Percentiles rank a stretch among this genome's conserved stretches.
Evolutionary conservation across 1,140 invertebrate species (phyloP).

Genomic region (Batillaria attramentaria): DNA sequence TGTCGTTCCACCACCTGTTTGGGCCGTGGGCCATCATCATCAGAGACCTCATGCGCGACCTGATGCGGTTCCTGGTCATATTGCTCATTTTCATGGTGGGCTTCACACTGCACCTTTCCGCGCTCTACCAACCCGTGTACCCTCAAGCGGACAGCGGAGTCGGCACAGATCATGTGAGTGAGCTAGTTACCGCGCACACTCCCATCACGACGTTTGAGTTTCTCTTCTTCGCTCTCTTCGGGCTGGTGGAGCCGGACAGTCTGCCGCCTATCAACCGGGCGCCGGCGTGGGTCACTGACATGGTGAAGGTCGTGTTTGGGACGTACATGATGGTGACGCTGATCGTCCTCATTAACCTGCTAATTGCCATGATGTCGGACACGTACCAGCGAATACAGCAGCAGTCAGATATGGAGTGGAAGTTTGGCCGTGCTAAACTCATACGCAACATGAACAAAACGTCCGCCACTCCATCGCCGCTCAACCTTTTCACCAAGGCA

Average conservation of each 20-base stretch:
- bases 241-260: conserved; percentile 88
- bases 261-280: conserved; percentile 75
- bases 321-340: conserved; percentile 98
- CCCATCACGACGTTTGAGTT: conserved; percentile 91
- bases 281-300: conserved; percentile 74
- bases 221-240: conserved; percentile 98
- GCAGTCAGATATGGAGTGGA: conserved; percentile 99
- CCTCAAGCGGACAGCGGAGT: conserved; percentile 37
- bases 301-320: conserved; percentile 85
- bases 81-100: conserved; percentile 98
- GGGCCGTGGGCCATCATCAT: conserved; percentile 93
- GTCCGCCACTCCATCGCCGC: conserved; percentile 95
- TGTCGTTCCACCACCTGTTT: conserved; percentile 98
- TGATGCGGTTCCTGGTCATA: conserved; percentile 96
- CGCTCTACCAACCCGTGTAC: conserved; percentile 91
- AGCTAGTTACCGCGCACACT: conserved; percentile 27
- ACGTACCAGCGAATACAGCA: conserved; percentile 98
- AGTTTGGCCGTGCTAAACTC: conserved; percentile 98
- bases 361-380: conserved; percentile 99
- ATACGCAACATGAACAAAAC: conserved; percentile 99
- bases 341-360: conserved; percentile 97
- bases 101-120: conserved; percentile 97
- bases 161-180: background rate
- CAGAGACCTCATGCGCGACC: conserved; percentile 78
- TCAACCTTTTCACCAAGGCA: conserved; percentile 94